Base-by-base conservation (phyloP, 2,113 vertebrate genomes). In the Alligator sinensis region DNA sequence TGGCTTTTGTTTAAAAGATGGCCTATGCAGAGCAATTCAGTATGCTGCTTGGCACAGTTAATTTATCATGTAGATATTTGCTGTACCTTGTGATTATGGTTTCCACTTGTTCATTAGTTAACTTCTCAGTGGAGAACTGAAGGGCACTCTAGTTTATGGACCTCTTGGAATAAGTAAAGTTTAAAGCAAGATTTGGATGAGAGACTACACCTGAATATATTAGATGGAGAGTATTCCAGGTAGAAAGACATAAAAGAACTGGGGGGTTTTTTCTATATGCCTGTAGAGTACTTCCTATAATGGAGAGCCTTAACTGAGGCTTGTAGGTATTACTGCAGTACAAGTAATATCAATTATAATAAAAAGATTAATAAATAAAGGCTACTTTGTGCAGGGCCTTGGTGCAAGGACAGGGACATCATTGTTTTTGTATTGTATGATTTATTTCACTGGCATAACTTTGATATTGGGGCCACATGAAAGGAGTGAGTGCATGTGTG, bases 111-210 rank as follows among this genome's bases (percentile, higher is more conserved):
- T 8, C 5, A 54, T 47, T 79, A 34, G 24, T 78, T 96, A 60
- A 25, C 21, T 90, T 74, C 68, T 80, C 21, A 15, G 77, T 25
- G 70, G 68, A 80, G n/a, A 19, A 9, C 22, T 6, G 22, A 34
- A 54, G 30, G 22, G 61, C 28, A 5, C 0, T 6, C 15, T 19
- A 19, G 27, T 64, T 2, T 2, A 11, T 34, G 30, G 12, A 4
- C 17, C n/a, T n/a, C 77, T 70, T 25, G 74, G 76, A 85, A 63
- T 76, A 30, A 34, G 70, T 64, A 60, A 27, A 25, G 11, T 55
- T 19, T 66, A 76, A 74, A 27, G 27, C 5, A 92, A 55, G 38
- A 6, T 81, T 68, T 55, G 1, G 77, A 25, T 60, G 55, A 72
- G 9, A 11, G 77, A 79, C 21, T 60, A 34, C 5, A 61, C 4